Evolutionary conservation across 2,888 invertebrate species (phyloP).

Genomic region (Drosophila atripex): DNA sequence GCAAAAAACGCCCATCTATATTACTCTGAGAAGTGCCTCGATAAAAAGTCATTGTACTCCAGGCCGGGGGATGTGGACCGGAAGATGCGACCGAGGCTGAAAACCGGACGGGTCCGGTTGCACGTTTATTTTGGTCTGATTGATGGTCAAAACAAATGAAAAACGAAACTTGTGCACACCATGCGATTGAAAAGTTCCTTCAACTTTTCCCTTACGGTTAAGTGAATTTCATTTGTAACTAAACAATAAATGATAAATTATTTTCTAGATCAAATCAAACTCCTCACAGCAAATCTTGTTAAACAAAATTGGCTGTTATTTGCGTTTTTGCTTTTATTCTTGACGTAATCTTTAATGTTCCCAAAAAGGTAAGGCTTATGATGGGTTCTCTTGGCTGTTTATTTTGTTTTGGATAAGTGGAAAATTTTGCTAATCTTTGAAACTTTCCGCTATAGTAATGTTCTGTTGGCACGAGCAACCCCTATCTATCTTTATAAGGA

Average conservation of each 20-base stretch:
- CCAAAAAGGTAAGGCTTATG: neutral
- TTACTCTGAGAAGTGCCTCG: neutral
- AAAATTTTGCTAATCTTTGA: slow-evolving; percentile 1
- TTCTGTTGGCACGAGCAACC: neutral
- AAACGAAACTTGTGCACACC: slow-evolving; percentile 2
- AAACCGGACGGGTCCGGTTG: slow-evolving; percentile 15
- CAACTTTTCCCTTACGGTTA: neutral
- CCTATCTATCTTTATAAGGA: slow-evolving; percentile 20
- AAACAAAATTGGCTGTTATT: neutral
- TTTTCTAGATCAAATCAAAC: neutral
- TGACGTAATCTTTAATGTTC: neutral
- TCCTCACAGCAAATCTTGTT: neutral
- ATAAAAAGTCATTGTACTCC: slow-evolving; percentile 46
- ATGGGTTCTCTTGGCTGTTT: neutral
- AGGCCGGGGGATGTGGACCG: slow-evolving; percentile 22
- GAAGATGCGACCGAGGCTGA: slow-evolving; percentile 24
- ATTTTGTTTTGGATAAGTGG: neutral
- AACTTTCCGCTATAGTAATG: neutral
- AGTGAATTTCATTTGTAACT: neutral
- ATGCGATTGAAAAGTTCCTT: slow-evolving; percentile 13
- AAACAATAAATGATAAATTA: neutral
- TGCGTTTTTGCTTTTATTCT: neutral
- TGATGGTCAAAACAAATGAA: slow-evolving; percentile 23
- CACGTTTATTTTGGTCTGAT: slow-evolving; percentile 6
- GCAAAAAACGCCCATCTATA: slow-evolving; percentile 7